Evolutionary conservation across 2,888 invertebrate genomes (phyloP).

Genomic region (Diaphora mendica): DNA sequence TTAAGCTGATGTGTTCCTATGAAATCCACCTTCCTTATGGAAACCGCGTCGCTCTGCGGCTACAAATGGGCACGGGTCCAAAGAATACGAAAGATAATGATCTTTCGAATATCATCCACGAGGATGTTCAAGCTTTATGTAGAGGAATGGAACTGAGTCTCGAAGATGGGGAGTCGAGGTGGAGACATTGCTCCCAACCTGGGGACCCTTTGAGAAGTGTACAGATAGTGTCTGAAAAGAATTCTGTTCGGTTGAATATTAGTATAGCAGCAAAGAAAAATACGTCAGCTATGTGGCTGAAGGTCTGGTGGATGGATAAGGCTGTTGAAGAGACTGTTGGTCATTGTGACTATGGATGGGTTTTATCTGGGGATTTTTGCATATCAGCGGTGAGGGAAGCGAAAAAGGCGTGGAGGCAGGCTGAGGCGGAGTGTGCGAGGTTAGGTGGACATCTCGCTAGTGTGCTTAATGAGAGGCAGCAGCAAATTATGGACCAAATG

Average conservation of each 20-base stretch:
- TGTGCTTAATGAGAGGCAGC: constrained; percentile 88
- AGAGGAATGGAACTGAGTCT: constrained; percentile 86
- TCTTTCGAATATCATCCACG: constrained; percentile 71
- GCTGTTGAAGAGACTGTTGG: constrained; percentile 87
- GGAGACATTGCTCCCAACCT: constrained; percentile 87
- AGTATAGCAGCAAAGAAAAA: constrained; percentile 75
- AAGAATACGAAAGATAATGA: constrained; percentile 69
- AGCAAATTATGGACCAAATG: constrained; percentile 88
- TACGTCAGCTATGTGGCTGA: constrained; percentile 83
- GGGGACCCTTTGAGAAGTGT: constrained; percentile 86
- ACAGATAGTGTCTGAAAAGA: constrained; percentile 87
- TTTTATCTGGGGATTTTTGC: constrained; percentile 89
- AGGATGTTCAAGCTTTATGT: constrained; percentile 77
- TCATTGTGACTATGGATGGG: constrained; percentile 91
- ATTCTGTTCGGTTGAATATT: constrained; percentile 83
- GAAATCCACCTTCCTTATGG: constrained; percentile 90
- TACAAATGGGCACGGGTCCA: constrained; percentile 85
- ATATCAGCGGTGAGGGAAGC: constrained; percentile 87
- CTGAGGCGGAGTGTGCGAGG: constrained; percentile 88
- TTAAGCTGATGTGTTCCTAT: constrained; percentile 89
- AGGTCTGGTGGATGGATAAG: constrained; percentile 88
- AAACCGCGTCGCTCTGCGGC: constrained; percentile 88
- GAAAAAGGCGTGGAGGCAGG: constrained; percentile 88
- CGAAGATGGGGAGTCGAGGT: constrained; percentile 85
- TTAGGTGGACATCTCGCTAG: constrained; percentile 90